Evolutionary conservation across 1,140 invertebrate species (phyloP), one percentile per base, ranked within the genome.

Genomic region (Venturia canescens): DNA sequence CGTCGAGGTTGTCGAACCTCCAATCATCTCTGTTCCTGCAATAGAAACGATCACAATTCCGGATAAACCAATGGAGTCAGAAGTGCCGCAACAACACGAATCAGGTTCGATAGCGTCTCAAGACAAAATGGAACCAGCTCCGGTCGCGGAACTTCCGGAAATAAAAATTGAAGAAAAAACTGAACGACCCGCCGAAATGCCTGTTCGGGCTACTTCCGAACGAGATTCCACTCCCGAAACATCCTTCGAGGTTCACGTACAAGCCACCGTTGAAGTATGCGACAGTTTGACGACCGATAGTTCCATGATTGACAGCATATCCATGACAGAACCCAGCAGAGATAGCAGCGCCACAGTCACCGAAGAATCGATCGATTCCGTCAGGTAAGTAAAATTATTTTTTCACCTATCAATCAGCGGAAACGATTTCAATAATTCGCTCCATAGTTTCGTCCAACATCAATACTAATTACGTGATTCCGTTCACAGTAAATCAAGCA

Each of bases 241-340:
- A 26, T 89, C 87, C 0, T 88, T 87, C 44, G 89, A 91, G 80
- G 90, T 92, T 27, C 88, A 86, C 34, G 84, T 92, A n/a, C 83
- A 87, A 70, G 89, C 91, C 0, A 92, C 88, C 1, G 86, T 92
- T 31, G 88, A 92, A 83, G 27, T 92, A 34, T 84, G 86, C 0
- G 87, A 81, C 31, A 89, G 86, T 44, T 83, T 85, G 27, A 87
- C 87, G 0, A 82, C 87, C 13, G 87, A 90, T 48, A 86, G 82
- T 71, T 66, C 70, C n/a, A 79, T 50, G 48, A 27, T 57, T 60
- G 69, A 31, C 16, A 82, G 80, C 15, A 83, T 75, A 44, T 77
- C 84, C 69, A 84, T 80, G 7, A 80, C 78, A 0, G 84, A 87
- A 26, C 74, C 70, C 11, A 85, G 87, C 26, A 84, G 82, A 26